Conservation (phyloP, 2,797 vertebrate species). For the Rhabdophis nuchalis region DNA sequence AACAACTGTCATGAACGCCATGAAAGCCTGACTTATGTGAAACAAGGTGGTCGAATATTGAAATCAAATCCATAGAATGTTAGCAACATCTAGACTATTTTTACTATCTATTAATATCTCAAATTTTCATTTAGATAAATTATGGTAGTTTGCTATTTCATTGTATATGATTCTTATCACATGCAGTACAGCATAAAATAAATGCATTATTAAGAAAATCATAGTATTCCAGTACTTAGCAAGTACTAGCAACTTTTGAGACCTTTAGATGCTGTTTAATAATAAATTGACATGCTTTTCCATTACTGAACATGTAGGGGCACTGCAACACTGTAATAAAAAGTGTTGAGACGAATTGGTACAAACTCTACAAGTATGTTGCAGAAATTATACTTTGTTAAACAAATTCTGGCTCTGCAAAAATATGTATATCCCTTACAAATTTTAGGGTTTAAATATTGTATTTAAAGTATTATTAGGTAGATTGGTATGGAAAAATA, state of each 20-base stretch:
- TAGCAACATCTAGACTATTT: neutral
- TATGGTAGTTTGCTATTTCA: neutral
- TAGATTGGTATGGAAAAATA: constrained; percentile 1
- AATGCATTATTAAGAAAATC: neutral
- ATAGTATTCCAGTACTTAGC: neutral
- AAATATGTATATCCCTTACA: neutral
- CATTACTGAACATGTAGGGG: constrained; percentile 66
- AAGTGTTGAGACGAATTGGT: constrained; percentile 19
- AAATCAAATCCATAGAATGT: neutral
- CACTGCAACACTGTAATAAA: constrained; percentile 64
- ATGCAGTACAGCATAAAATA: neutral
- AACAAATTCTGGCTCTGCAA: neutral
- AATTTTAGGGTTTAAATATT: neutral
- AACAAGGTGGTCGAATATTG: neutral
- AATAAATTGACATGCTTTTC: constrained; percentile 59
- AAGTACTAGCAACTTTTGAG: neutral
- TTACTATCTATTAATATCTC: neutral
- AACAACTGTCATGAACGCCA: neutral
- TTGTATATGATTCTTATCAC: neutral
- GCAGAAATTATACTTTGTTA: neutral
- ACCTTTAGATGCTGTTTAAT: neutral
- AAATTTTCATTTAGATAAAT: neutral
- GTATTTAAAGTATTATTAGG: neutral
- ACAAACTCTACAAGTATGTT: constrained; percentile 9
- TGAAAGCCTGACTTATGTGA: neutral